phyloP scores from a whole-genome alignment of 2,113 vertebrate species.

The Brachirus orientalis region DNA sequence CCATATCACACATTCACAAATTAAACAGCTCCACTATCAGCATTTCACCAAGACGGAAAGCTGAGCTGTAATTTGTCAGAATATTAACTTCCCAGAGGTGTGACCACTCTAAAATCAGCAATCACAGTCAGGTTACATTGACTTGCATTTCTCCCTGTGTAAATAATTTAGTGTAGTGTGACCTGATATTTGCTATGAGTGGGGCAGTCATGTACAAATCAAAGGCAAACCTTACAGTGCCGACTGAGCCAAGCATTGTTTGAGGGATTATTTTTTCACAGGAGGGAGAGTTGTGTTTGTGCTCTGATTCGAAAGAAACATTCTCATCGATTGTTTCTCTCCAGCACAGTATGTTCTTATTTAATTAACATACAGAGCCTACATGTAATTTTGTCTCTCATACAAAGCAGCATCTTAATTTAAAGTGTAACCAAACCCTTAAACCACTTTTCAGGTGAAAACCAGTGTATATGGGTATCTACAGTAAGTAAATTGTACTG shows the following conservation, averaged over 20 bases:
- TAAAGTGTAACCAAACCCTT: neutral
- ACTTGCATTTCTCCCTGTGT: conserved; percentile 18
- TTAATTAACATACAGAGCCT: no score
- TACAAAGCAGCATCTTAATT: conserved; percentile 34
- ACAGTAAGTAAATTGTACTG: no score
- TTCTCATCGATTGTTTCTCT: conserved; percentile 8
- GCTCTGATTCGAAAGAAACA: conserved; percentile 29
- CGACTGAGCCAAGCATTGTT: neutral
- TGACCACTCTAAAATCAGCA: conserved; percentile 27
- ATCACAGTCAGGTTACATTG: conserved; percentile 24
- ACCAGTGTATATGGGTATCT: no score
- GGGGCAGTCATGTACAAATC: conserved; percentile 24
- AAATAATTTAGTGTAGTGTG: conserved; percentile 19
- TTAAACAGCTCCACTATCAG: conserved; percentile 32
- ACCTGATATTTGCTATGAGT: conserved; percentile 20
- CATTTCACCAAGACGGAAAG: conserved; percentile 18
- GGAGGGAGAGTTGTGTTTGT: neutral
- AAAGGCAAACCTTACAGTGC: no score
- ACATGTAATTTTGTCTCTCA: no score
- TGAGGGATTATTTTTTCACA: conserved; percentile 7
- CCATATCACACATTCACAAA: conserved; percentile 50
- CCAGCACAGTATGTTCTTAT: conserved; percentile 21
- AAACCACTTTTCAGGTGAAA: no score
- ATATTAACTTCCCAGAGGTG: conserved; percentile 3
- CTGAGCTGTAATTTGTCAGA: conserved; percentile 10